Conservation (phyloP, 2,888 invertebrate species). For the Fragum whitleyi region DNA sequence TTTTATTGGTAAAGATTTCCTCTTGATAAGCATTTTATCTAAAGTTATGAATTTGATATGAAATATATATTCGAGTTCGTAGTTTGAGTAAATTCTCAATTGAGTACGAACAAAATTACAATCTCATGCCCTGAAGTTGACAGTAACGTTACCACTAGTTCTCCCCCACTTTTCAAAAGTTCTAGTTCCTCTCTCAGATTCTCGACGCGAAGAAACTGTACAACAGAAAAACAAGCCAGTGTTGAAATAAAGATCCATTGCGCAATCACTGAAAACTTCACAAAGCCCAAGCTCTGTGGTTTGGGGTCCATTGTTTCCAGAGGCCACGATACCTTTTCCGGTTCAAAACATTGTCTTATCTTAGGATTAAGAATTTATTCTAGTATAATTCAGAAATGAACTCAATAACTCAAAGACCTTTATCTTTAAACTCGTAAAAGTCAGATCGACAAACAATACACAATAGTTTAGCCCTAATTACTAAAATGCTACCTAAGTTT, state of each 20-base stretch:
- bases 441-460: too few relatives aligned
- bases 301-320: neutral
- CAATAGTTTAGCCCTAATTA: too few relatives aligned
- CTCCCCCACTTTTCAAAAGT: neutral
- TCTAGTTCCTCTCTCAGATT: slow-evolving; percentile 35
- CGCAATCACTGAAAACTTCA: slow-evolving; percentile 4
- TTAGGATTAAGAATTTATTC: neutral
- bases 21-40: too few relatives aligned
- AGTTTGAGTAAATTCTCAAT: too few relatives aligned
- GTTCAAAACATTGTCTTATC: neutral
- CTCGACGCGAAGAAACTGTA: slow-evolving; percentile 41
- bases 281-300: neutral
- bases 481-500: too few relatives aligned
- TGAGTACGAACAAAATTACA: too few relatives aligned
- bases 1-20: too few relatives aligned
- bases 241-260: slow-evolving; percentile 29
- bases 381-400: neutral
- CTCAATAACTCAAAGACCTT: neutral
- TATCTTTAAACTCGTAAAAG: neutral
- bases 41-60: too few relatives aligned
- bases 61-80: too few relatives aligned
- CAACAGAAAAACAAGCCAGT: slow-evolving; percentile 38
- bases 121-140: too few relatives aligned
- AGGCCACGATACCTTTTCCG: neutral
- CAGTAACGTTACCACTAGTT: too few relatives aligned